A percentile compares a stretch with the other conserved stretches of the same genome.
These are phyloP conservation scores for Macroglossus sobrinus DNA, from an alignment of 2,113 vertebrate genomes.

Conservation along the genomic window DNA sequence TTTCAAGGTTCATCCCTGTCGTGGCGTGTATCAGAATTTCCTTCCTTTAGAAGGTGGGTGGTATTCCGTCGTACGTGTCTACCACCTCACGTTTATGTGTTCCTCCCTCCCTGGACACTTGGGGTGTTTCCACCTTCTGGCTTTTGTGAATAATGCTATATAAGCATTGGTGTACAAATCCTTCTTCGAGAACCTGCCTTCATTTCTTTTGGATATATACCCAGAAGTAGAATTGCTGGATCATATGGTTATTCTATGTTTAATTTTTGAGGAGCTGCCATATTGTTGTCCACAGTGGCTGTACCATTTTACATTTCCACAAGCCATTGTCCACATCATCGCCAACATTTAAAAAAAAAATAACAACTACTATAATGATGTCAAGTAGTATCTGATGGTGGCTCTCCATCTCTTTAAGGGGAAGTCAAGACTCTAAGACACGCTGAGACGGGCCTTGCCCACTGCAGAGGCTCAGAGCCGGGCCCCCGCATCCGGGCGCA, in stretches of 20 bases:
- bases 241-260: not conserved
- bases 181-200: not conserved
- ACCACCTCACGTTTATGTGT: not conserved
- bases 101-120: not conserved
- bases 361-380: not conserved
- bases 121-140: not conserved
- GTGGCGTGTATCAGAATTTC: not conserved
- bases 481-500: not conserved
- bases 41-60: not conserved
- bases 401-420: not conserved
- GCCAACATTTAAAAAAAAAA: not conserved
- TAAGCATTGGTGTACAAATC: not conserved
- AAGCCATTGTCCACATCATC: not conserved
- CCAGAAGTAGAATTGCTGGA: not conserved
- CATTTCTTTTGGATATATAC: not conserved
- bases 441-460: rapidly evolving
- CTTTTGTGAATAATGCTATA: not conserved
- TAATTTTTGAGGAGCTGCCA: not conserved
- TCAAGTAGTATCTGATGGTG: not conserved
- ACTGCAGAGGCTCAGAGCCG: not conserved
- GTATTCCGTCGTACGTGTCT: rapidly evolving
- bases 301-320: not conserved
- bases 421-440: not conserved
- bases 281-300: not conserved
- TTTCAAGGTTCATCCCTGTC: not conserved